phyloP scores from a whole-genome alignment of 2,113 vertebrate genomes.

The Speoplatyrhinus poulsoni region DNA sequence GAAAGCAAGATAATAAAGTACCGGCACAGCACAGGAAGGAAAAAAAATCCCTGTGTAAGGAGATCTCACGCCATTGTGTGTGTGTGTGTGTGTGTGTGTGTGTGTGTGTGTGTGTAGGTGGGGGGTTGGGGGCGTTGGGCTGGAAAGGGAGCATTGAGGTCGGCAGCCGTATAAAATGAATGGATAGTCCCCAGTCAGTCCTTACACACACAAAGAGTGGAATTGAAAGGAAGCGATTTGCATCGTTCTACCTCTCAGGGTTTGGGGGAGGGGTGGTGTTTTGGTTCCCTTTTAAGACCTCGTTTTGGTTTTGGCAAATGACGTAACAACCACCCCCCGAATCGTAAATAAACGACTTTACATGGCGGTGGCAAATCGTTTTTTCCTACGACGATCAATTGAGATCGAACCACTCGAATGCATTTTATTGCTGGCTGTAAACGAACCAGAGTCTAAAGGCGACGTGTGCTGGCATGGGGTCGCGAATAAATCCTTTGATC shows the following conservation, averaged over 20 bases:
- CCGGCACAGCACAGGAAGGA: neutral
- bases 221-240: slow-evolving; percentile 79
- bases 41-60: slow-evolving; percentile 65
- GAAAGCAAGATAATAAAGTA: slow-evolving; percentile 33
- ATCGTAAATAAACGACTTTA: neutral
- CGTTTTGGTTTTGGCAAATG: neutral
- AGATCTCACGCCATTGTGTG: slow-evolving; percentile 75
- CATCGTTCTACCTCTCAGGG: slow-evolving; percentile 54
- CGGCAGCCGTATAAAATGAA: slow-evolving; percentile 70
- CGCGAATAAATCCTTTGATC: slow-evolving; percentile 57
- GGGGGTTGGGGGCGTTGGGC: slow-evolving; percentile 56
- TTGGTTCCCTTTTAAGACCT: slow-evolving; percentile 35
- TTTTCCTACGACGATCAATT: neutral
- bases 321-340: too few relatives aligned
- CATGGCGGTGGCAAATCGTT: neutral
- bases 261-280: slow-evolving; percentile 49
- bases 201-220: slow-evolving; percentile 67
- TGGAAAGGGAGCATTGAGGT: slow-evolving; percentile 49
- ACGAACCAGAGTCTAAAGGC: slow-evolving; percentile 32
- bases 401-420: neutral
- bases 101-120: slow-evolving; percentile 27
- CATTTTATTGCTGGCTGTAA: slow-evolving; percentile 66
- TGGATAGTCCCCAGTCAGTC: slow-evolving; percentile 65
- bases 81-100: slow-evolving; percentile 61
- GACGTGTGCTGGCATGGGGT: slow-evolving; percentile 55